A percentile compares a stretch with the other conserved stretches of the same genome.
Conservation (phyloP, 2,888 invertebrate species). For the Melipona bicolor region DNA sequence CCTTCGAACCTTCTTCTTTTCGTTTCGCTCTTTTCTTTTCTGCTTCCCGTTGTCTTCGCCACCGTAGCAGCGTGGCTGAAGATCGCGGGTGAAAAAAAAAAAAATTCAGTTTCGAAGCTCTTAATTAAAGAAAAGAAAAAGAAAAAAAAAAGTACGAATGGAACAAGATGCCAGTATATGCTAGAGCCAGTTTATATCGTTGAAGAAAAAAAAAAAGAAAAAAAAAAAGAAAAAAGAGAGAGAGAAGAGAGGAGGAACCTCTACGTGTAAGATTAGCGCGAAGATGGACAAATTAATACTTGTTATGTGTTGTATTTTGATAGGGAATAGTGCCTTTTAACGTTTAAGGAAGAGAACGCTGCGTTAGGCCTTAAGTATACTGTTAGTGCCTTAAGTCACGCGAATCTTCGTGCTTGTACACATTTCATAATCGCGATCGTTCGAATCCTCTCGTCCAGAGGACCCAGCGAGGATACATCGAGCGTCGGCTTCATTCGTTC, state of each 20-base stretch:
- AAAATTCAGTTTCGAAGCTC: conserved; percentile 49
- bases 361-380: conserved; percentile 78
- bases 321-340: conserved; percentile 82
- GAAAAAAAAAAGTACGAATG: conserved; percentile 57
- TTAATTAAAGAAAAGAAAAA: conserved; percentile 40
- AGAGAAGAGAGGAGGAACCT: conserved; percentile 64
- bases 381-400: conserved; percentile 81
- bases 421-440: conserved; percentile 66
- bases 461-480: conserved; percentile 51
- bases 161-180: conserved; percentile 81
- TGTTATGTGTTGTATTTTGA: conserved; percentile 75
- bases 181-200: conserved; percentile 80
- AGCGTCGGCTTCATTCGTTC: conserved; percentile 38
- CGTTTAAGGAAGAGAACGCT: conserved; percentile 71
- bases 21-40: neutral
- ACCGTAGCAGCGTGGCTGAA: conserved; percentile 52
- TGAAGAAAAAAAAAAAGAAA: conserved; percentile 33
- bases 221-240: neutral
- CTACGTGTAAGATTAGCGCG: conserved; percentile 67
- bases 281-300: conserved; percentile 69
- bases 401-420: conserved; percentile 73
- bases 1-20: conserved; percentile 43
- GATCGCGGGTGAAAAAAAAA: conserved; percentile 41
- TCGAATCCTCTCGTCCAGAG: conserved; percentile 66
- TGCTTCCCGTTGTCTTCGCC: conserved; percentile 9